Evolutionary conservation across 2,888 invertebrate species (phyloP), one percentile per base, ranked within the genome.

Genomic region (Prosapia bicincta): DNA sequence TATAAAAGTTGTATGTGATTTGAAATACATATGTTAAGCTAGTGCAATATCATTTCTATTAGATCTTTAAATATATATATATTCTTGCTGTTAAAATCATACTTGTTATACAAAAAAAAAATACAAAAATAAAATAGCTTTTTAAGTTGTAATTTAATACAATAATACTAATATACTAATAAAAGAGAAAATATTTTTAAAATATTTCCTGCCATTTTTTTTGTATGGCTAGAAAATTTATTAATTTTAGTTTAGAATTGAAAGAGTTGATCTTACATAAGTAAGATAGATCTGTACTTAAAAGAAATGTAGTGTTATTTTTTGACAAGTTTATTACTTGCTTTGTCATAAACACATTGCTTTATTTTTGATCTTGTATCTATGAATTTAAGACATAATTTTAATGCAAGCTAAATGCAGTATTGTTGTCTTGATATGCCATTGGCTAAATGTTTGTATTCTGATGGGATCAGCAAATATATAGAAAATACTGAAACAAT

Each of bases 271-370:
- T 13, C 54, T 54, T 54, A 54, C n/a, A 54, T 20, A 54, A 54
- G 20, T 54, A 20, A 1, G 20, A 38, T 10, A 38, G 54, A 20
- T 54, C 54, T 54, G 54, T 54, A 54, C 54, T 54, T 54, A 71
- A 71, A 71, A 25, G 74, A 75, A 71, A 67, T 66, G 76, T 76
- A 76, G 76, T 43, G 66, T 76, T 76, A 76, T 76, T 76, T 76
- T 76, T 76, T 71, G 76, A 76, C 68, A 76, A 54, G 68, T 76
- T 74, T 76, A 74, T 73, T 71, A 76, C 54, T 54, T 54, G 54
- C 54, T 54, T 54, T 54, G 20, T 20, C 54, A 54, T 54, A 20
- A 54, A 54, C 54, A 54, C 54, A 9, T 54, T 20, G 54, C 54
- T 54, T 54, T 54, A 54, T 54, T 54, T 54, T 54, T 54, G 20